Base-by-base conservation (phyloP, 2,888 invertebrate genomes). In the Deilephila porcellus region DNA sequence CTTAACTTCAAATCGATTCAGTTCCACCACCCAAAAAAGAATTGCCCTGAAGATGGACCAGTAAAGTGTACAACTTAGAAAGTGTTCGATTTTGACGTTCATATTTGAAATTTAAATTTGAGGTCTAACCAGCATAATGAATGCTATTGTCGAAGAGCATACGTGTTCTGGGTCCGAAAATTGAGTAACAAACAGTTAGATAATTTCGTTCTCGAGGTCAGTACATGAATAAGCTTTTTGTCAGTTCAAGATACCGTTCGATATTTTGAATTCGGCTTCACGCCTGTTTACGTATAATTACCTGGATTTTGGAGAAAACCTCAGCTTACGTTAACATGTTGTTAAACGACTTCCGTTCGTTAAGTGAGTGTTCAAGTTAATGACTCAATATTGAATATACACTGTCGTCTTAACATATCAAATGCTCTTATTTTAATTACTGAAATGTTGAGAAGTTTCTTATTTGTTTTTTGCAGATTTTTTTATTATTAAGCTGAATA, bases 171-270 rank as follows among this genome's bases (percentile, higher is more conserved):
- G 75, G 82, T 84, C 78, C 80, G 76, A 82, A 86, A 90, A 88
- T 90, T 87, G 82, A 86, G 85, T 86, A 85, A 85, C 84, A 80
- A 85, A 88, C 91, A 91, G 91, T 90, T 91, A 91, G 88, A 89
- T 90, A 86, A 91, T 90, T 90, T 88, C 79, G 82, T 86, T 84
- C 79, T 83, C 77, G 82, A 81, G 86, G 88, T 88, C 88, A 85
- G 82, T 80, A 79, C 84, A 83, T 86, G 85, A 88, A 83, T 87
- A 82, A 82, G 83, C 83, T 89, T 89, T 90, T 90, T 90, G 86
- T 87, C 83, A 81, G 76, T 79, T 77, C 79, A 79, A 86, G 82
- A 87, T 89, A 88, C 89, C 89, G 90, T 89, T 90, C 81, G 83
- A 83, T 83, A 81, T 82, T 82, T 80, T 74, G 45, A 67, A 5